These are phyloP conservation scores for Caenorhabditis wallacei DNA, from an alignment of 2,888 invertebrate genomes.

Conservation along the genomic window DNA sequence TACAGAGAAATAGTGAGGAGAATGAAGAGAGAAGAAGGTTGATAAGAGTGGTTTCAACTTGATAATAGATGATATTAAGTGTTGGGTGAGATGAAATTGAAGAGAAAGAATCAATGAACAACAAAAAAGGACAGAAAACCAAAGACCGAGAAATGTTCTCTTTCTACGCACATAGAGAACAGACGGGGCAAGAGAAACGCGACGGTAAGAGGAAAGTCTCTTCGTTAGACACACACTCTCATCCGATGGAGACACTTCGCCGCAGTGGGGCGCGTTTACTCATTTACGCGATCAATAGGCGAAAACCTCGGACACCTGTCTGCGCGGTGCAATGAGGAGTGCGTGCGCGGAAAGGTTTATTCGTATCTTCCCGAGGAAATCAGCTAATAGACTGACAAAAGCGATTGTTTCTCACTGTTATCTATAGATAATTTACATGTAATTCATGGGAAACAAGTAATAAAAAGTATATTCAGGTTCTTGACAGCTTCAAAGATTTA, in stretches of 20 bases:
- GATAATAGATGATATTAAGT: not conserved
- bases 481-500: too few species aligned
- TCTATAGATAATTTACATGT: too few species aligned
- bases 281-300: not conserved
- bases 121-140: conserved; percentile 67
- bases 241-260: not conserved
- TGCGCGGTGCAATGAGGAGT: not conserved
- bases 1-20: not conserved
- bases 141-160: conserved; percentile 71
- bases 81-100: not conserved
- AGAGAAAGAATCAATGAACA: conserved; percentile 48
- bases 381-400: too few species aligned
- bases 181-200: not conserved
- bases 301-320: not conserved
- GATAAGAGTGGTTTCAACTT: not conserved
- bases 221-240: not conserved
- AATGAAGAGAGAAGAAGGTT: not conserved
- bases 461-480: too few species aligned
- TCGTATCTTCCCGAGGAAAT: too few species aligned
- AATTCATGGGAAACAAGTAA: too few species aligned
- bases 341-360: too few species aligned
- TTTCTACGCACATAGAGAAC: not conserved
- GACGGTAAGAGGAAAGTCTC: conserved; percentile 3
- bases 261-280: conserved; percentile 12
- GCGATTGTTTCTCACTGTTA: too few species aligned